phyloP scores from a whole-genome alignment of 2,888 invertebrate genomes.

The Rhagonycha lutea region DNA sequence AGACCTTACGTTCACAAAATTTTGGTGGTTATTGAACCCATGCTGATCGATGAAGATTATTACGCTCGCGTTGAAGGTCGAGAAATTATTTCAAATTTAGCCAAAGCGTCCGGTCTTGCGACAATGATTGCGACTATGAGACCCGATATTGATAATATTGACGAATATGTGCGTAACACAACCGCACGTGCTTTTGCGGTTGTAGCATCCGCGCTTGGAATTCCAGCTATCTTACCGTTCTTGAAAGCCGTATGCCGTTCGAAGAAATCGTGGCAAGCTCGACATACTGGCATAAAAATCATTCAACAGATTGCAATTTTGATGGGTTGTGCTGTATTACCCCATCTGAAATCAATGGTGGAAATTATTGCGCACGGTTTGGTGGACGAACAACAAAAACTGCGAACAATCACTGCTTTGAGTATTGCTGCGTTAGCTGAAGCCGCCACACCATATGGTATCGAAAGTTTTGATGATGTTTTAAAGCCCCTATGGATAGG shows the following conservation, averaged over 20 bases:
- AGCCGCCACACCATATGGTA: conserved; percentile 99
- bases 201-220: conserved; percentile 97
- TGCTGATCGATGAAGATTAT: conserved; percentile 99
- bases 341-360: conserved; percentile 95
- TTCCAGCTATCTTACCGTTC: conserved; percentile 95
- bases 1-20: conserved; percentile 99
- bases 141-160: conserved; percentile 99
- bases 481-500: conserved; percentile 99
- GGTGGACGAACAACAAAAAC: conserved; percentile 97
- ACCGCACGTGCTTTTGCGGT: conserved; percentile 99
- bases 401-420: conserved; percentile 94
- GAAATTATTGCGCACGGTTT: conserved; percentile 99
- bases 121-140: conserved; percentile 99
- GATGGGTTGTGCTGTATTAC: conserved; percentile 99
- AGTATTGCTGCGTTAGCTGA: conserved; percentile 98
- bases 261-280: conserved; percentile 99
- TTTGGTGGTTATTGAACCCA: conserved; percentile 97
- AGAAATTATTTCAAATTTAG: conserved; percentile 98
- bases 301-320: conserved; percentile 99
- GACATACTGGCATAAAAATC: conserved; percentile 98
- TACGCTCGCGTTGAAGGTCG: conserved; percentile 99
- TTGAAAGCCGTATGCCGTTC: conserved; percentile 98
- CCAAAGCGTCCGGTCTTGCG: conserved; percentile 98
- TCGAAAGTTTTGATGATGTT: conserved; percentile 99
- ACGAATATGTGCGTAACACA: conserved; percentile 98